phyloP scores from a whole-genome alignment of 2,797 vertebrate species.

The Garrulus glandarius region DNA sequence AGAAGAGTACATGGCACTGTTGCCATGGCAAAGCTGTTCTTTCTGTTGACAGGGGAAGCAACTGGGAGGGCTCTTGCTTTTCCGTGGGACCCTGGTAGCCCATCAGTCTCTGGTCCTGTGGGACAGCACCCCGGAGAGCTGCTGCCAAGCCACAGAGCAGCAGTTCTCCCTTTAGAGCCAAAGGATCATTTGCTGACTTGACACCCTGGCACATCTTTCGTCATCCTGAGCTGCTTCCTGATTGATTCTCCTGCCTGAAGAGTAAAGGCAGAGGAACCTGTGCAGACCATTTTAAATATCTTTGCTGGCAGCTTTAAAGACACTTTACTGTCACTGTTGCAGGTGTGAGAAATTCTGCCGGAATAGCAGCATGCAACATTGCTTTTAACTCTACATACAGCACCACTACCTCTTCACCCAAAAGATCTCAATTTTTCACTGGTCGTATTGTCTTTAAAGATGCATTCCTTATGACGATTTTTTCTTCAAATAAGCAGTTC shows the following conservation, averaged over 20 bases:
- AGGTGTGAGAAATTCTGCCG: not conserved
- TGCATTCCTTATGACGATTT: not conserved
- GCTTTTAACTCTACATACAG: not conserved
- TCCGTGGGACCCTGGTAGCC: not conserved
- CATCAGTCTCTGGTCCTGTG: not conserved
- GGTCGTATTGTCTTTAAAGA: not conserved
- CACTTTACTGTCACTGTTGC: not conserved
- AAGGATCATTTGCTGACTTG: not conserved
- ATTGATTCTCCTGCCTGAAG: not conserved
- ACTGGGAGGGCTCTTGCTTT: not conserved
- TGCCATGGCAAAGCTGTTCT: constrained; percentile 13
- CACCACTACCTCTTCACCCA: not conserved
- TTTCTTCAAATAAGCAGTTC: not conserved
- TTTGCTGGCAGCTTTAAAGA: not conserved
- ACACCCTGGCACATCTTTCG: not conserved
- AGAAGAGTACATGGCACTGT: not conserved
- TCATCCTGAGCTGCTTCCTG: not conserved
- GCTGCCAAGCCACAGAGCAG: not conserved
- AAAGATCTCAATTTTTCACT: not conserved
- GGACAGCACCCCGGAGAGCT: not conserved
- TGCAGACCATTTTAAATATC: not conserved
- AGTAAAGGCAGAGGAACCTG: not conserved
- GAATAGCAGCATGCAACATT: not conserved
- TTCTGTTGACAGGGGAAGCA: not conserved
- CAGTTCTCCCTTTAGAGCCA: not conserved